Conservation (phyloP, 1,140 invertebrate species). For the Cotesia typhae region DNA sequence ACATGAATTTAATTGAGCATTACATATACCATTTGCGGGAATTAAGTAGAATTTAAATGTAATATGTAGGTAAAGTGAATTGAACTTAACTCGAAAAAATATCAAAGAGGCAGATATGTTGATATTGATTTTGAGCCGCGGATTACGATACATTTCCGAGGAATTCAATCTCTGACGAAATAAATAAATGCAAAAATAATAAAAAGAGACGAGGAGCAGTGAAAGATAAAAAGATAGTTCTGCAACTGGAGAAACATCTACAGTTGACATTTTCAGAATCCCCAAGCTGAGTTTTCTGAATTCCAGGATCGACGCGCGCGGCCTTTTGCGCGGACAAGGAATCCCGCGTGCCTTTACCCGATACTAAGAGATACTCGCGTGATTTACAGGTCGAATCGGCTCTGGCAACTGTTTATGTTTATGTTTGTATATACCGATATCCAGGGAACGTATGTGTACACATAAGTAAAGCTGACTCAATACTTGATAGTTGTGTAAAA, state of each 20-base stretch:
- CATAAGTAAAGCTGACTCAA: too few species aligned
- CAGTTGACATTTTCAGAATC: conserved; percentile 61
- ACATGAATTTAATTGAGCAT: conserved; percentile 20
- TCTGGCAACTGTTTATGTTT: conserved; percentile 7
- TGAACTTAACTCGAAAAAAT: not conserved
- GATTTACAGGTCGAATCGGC: conserved; percentile 39
- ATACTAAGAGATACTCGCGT: conserved; percentile 36
- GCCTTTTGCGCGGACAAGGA: conserved; percentile 50
- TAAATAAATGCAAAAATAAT: not conserved
- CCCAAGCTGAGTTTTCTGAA: conserved; percentile 52
- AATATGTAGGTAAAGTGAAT: not conserved
- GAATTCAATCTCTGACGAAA: too few species aligned
- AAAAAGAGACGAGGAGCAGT: not conserved
- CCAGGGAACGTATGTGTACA: not conserved
- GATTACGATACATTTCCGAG: too few species aligned
- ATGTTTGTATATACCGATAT: not conserved
- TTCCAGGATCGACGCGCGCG: conserved; percentile 46
- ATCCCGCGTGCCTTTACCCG: conserved; percentile 33
- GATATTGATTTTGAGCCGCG: too few species aligned
- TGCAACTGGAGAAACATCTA: conserved; percentile 19
- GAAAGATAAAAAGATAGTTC: conserved; percentile 11
- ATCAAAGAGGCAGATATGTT: too few species aligned
- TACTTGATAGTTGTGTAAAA: too few species aligned
- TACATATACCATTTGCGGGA: not conserved
- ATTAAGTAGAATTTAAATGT: not conserved